Base-by-base conservation (phyloP, 2,888 invertebrate species). In the Drosophila anomelani region DNA sequence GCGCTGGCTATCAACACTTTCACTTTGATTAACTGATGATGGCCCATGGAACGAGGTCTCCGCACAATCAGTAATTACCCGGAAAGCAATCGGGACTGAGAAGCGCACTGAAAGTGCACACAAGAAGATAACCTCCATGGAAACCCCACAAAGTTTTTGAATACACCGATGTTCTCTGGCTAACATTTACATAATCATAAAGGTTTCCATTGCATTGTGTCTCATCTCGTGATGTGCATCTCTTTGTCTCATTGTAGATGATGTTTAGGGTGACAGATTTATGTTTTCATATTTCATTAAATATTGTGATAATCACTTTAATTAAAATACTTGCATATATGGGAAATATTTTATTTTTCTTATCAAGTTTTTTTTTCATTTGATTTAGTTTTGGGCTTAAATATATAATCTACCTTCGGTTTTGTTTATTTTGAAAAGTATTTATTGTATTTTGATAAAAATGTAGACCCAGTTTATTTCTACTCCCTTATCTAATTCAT, bases 11-110 rank as follows among this genome's bases (percentile, higher is more conserved):
- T 73, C 72, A 73, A 46, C 57, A 51, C 62, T 56, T 63, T 72
- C 46, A 47, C 47, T 57, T 64, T 34, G 64, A 70, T 70, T 60
- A 68, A 44, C 57, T 41, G 36, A 23, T 41, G 36, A 23, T 29
- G 54, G 60, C 43, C 62, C 62, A 9, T 9, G 55, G 61, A 55
- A 71, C 63, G 55, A 29, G 67, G 66, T 36, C 47, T 47, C 34
- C 34, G 39, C 39, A 41, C 67, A 67, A 67, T 67, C 67, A 41
- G 47, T 41, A 57, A 68, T 67, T 68, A 49, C 67, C 41, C 41
- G 67, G 67, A 67, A 68, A 68, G 56, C 26, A 68, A 67, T 67
- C 67, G 67, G 67, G 9, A n/a, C 67, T 10, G 17, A 34, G 13
- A 67, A 38, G 54, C 32, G 46, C 53, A 34, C 44, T 38, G 36